Percentiles rank a stretch among this genome's conserved stretches.
phyloP scores from a whole-genome alignment of 2,888 invertebrate species.

The Eupithecia centaureata region DNA sequence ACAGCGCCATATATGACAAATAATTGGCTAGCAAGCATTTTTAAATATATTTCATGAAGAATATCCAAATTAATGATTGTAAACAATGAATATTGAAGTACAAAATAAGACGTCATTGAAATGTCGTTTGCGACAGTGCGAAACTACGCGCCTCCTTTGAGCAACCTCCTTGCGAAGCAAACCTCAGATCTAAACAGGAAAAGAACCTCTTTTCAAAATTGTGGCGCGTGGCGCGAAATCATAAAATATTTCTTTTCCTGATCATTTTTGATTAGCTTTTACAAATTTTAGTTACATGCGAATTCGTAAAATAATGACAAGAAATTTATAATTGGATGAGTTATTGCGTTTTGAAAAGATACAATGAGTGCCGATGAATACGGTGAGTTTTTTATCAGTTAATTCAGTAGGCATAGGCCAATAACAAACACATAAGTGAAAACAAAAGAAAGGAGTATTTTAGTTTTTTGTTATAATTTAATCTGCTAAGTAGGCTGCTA shows the following conservation, averaged over 20 bases:
- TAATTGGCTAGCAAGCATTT: conserved; percentile 28
- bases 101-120: conserved; percentile 7
- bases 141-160: background rate
- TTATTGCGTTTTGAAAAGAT: conserved; percentile 29
- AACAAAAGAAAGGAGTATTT: background rate
- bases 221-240: conserved; percentile 20
- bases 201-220: conserved; percentile 21
- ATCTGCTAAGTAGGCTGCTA: too few species aligned
- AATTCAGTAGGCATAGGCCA: background rate
- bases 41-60: conserved; percentile 34
- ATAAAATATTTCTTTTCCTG: conserved; percentile 1
- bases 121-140: background rate
- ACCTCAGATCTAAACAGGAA: background rate
- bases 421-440: too few species aligned
- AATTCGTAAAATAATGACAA: background rate
- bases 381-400: conserved; percentile 51
- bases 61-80: conserved; percentile 15
- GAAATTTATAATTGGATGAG: background rate
- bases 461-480: background rate
- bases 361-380: conserved; percentile 62
- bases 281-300: background rate
- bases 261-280: background rate
- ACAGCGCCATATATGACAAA: conserved; percentile 63
- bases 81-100: conserved; percentile 11
- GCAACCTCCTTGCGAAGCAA: background rate